Conservation (phyloP, 2,113 vertebrate genomes). For the Mesoclemmys tuberculata region DNA sequence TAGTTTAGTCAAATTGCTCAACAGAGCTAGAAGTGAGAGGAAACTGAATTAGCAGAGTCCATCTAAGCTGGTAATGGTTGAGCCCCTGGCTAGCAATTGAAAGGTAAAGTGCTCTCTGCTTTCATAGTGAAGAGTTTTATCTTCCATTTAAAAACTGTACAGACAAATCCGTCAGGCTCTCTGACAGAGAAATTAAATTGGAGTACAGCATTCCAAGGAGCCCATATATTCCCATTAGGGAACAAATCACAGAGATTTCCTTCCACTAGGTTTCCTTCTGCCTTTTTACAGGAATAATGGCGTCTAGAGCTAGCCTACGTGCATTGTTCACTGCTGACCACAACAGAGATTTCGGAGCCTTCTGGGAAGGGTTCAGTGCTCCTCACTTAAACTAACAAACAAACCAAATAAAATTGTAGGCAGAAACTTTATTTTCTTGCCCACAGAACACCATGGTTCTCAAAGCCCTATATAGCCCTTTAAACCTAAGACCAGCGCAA, state of each 20-base stretch:
- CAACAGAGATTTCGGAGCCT: neutral
- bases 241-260: conserved; percentile 59
- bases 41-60: neutral
- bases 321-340: neutral
- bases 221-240: conserved; percentile 43
- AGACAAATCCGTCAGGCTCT: conserved; percentile 62
- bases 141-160: conserved; percentile 56
- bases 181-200: conserved; percentile 74
- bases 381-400: neutral
- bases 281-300: conserved; percentile 38
- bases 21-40: neutral
- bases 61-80: neutral
- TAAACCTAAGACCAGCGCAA: neutral
- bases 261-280: neutral
- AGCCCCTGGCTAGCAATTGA: neutral
- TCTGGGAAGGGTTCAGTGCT: neutral
- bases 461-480: neutral
- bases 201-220: conserved; percentile 62
- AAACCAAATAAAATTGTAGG: neutral
- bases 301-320: neutral
- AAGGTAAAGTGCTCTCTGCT: conserved; percentile 9
- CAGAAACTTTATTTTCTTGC: neutral
- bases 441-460: neutral
- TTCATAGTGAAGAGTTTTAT: conserved; percentile 52
- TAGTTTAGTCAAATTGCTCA: neutral